Base-by-base conservation (phyloP, 1,140 invertebrate species). In the Caenorhabditis tropicalis region DNA sequence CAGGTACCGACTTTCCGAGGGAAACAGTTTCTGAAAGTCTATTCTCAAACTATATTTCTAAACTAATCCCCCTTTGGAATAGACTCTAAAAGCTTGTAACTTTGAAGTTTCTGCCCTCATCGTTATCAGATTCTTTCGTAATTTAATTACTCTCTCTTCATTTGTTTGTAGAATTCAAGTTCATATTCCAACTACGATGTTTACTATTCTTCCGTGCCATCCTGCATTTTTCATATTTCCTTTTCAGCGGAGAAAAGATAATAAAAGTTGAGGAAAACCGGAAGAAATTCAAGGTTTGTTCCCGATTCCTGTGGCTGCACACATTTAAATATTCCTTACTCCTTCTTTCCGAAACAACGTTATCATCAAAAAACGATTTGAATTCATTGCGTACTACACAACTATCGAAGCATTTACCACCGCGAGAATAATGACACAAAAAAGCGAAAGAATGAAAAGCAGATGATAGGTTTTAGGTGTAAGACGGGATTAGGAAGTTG, bases 391-490 rank as follows among this genome's bases (percentile, higher is more conserved):
- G 65, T 74, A 74, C 36, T 74, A 74, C n/a, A n/a, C 65, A 21
- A 43, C 36, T 5, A 43, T 43, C 12, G 43, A 36, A 74, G 36
- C 43, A 74, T 43, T 74, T 43, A 74, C 65, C 36, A 74, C 65
- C 36, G 33, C 65, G 39, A 56, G 21, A n/a, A 56, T 27, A 21
- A n/a, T 36, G 29, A 74, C 33, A 27, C 10, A 43, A 74, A 74
- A 43, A 5, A n/a, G 43, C 10, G 19, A 27, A 74, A 74, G 15
- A 19, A 43, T 19, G 1, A 24, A 43, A 43, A 74, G 36, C 27
- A 43, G 58, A 65, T 65, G 58, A 65, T 65, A 65, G 65, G 65
- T 74, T 43, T 74, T 74, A 74, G 36, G 65, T 46, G 65, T 74
- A 74, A 46, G 36, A 1, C 36, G 65, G 65, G 43, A 12, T 43